Conservation (phyloP, 2,113 vertebrate genomes). For the Hystrix brachyura region DNA sequence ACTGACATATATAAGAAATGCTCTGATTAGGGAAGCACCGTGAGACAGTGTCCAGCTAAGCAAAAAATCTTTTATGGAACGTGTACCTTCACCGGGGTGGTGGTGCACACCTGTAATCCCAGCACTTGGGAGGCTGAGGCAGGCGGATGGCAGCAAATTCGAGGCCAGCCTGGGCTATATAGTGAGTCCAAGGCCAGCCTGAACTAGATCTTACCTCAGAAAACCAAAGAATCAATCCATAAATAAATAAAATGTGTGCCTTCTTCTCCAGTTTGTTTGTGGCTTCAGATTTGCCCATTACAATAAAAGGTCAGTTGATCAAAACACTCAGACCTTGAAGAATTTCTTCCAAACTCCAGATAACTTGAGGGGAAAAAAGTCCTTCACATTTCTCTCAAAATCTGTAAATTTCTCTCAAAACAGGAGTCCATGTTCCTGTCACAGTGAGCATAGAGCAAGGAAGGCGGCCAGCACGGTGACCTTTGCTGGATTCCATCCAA, state of each 20-base stretch:
- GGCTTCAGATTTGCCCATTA: background rate
- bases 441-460: background rate
- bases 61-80: background rate
- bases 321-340: background rate
- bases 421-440: background rate
- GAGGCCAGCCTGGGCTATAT: too few relatives aligned
- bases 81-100: background rate
- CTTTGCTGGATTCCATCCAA: background rate
- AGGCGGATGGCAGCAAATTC: background rate
- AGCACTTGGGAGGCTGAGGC: background rate
- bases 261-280: background rate
- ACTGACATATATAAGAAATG: background rate
- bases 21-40: background rate
- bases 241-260: background rate
- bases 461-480: background rate
- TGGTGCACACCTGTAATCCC: background rate
- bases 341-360: slow-evolving; percentile 38
- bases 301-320: background rate
- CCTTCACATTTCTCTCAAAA: slow-evolving; percentile 11
- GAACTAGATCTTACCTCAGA: background rate
- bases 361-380: background rate
- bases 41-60: background rate
- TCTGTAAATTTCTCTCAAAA: background rate
- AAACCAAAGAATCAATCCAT: background rate
- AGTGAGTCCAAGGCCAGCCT: background rate